Evolutionary conservation across 2,113 vertebrate genomes (phyloP), one percentile per base, ranked within the genome.

Genomic region (Xenus cinereus): DNA sequence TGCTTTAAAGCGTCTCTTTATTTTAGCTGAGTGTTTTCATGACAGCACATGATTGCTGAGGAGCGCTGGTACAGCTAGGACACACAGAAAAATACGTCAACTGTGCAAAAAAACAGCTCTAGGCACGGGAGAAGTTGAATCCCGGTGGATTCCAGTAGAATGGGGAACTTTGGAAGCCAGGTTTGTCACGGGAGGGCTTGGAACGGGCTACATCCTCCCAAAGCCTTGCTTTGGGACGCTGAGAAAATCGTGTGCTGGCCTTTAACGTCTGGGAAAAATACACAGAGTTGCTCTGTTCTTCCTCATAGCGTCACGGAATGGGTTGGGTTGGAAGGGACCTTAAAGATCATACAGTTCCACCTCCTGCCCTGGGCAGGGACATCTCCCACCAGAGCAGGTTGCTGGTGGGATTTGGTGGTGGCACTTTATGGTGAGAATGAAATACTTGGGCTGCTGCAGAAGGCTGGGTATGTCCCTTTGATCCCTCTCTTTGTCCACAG

Each of bases 1-100:
- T 84, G 68, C 82, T 94, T 90, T 94, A 90, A 81, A 90, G 68
- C 51, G 22, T 71, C 33, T 87, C 86, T 94, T 92, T 81, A 77
- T 95, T 95, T 92, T 26, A 90, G 86, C 72, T 74, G 89, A 95
- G 72, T 86, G 89, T 86, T 95, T 95, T 90, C 75, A 63, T 81
- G 95, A 59, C 77, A 73, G 94, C 84, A 63, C 86, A 51, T 10
- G 30, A 71, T 93, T 85, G 88, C 92, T 90, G 67, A 77, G 59
- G 56, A 96, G 88, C 7, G 0, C 28, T n/a, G 32, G 24, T 54
- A 53, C 68, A 90, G 87, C 87, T 30, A 91, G 84, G 85, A 78
- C 88, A 90, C 88, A 91, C 93, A 96, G 93, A 14, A 64, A 71
- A 90, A 80, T 33, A 46, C 27, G 48, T 76, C 82, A 91, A 2